Conservation (phyloP, 2,888 invertebrate species). For the Sylvicola cinctus region DNA sequence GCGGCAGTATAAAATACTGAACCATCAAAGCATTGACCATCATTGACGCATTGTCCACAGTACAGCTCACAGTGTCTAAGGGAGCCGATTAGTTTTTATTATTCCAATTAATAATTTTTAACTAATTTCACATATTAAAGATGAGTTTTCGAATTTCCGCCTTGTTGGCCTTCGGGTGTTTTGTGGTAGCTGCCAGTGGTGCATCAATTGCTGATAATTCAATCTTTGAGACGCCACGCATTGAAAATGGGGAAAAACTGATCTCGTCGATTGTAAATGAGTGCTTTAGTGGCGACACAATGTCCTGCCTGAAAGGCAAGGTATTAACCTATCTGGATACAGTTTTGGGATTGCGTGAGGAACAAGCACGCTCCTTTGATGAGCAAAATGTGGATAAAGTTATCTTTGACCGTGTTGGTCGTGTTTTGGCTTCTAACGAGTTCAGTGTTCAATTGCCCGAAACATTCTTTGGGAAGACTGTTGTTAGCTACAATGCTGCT, state of each 20-base stretch:
- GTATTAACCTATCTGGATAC: conserved; percentile 57
- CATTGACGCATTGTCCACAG: conserved; percentile 24
- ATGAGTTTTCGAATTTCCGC: conserved; percentile 24
- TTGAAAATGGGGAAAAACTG: conserved; percentile 43
- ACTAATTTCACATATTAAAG: neutral
- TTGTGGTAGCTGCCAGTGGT: conserved; percentile 29
- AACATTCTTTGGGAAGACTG: conserved; percentile 43
- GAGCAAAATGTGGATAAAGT: conserved; percentile 48
- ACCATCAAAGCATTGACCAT: conserved; percentile 20
- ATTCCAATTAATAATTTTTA: neutral
- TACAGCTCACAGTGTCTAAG: conserved; percentile 11
- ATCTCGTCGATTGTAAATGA: conserved; percentile 49
- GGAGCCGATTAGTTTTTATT: conserved; percentile 2
- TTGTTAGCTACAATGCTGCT: conserved; percentile 43
- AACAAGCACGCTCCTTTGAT: conserved; percentile 37
- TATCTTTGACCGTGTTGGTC: conserved; percentile 48
- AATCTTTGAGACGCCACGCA: conserved; percentile 28
- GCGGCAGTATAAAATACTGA: conserved; percentile 27
- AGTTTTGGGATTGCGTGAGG: conserved; percentile 37
- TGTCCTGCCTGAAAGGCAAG: conserved; percentile 57
- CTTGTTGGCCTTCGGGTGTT: conserved; percentile 31
- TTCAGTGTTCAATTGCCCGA: conserved; percentile 52
- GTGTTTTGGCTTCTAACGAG: conserved; percentile 52
- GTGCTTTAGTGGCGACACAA: conserved; percentile 44
- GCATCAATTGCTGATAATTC: conserved; percentile 31